These are phyloP conservation scores for Acanthococcus lagerstroemiae DNA, from an alignment of 2,888 invertebrate species.

Conservation along the genomic window DNA sequence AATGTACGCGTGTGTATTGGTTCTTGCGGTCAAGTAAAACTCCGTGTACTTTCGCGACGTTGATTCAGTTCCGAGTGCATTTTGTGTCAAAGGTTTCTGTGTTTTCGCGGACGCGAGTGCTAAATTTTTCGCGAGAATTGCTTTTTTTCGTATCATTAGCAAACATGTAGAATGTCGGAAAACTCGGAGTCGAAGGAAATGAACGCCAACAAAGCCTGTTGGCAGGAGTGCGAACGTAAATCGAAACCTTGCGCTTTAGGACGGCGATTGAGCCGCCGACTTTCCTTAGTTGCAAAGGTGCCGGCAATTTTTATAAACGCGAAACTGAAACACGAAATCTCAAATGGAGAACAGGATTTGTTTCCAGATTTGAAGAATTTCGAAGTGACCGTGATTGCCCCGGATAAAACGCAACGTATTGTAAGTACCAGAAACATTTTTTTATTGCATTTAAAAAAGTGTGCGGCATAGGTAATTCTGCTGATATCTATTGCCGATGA, in stretches of 20 bases:
- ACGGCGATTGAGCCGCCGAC: slow-evolving; percentile 17
- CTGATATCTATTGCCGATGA: not conserved
- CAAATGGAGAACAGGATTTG: not conserved
- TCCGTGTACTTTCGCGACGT: too few species aligned
- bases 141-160: too few species aligned
- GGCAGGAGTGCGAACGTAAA: not conserved
- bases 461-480: not conserved
- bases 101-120: too few species aligned
- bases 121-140: not conserved
- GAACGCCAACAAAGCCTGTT: not conserved
- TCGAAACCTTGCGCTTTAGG: not conserved
- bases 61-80: too few species aligned
- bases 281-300: slow-evolving; percentile 13
- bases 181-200: too few species aligned
- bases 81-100: too few species aligned
- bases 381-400: slow-evolving; percentile 11
- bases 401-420: slow-evolving; percentile 21
- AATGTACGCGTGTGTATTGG: too few species aligned
- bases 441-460: not conserved
- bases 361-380: slow-evolving; percentile 4
- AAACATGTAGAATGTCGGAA: too few species aligned
- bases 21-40: too few species aligned
- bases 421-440: slow-evolving; percentile 2
- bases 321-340: slow-evolving; percentile 14
- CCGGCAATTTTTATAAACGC: slow-evolving; percentile 5